Conservation (phyloP, 2,888 invertebrate genomes). For the Mystacides longicornis region DNA sequence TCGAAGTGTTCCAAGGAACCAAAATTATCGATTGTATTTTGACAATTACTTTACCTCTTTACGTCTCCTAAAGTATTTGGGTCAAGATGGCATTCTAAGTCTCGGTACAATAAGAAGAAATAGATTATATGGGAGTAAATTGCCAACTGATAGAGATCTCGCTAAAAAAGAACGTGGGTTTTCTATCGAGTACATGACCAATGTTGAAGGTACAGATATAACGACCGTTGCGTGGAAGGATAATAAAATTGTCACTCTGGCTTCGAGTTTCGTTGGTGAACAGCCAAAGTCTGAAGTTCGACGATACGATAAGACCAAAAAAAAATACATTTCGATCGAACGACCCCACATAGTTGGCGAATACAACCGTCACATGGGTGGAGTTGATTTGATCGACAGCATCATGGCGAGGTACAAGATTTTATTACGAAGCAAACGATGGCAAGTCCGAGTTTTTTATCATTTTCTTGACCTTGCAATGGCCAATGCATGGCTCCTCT, state of each 20-base stretch:
- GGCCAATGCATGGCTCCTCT: slow-evolving; percentile 28
- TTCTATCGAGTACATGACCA: slow-evolving; percentile 26
- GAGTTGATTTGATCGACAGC: slow-evolving; percentile 3
- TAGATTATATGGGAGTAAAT: not conserved
- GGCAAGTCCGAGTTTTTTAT: slow-evolving; percentile 30
- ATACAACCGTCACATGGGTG: not conserved
- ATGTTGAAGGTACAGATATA: slow-evolving; percentile 26
- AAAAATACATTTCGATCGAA: slow-evolving; percentile 25
- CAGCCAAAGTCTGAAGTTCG: slow-evolving; percentile 27
- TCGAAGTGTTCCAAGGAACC: not conserved
- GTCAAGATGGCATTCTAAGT: not conserved
- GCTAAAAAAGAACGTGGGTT: slow-evolving; percentile 22
- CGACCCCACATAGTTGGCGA: slow-evolving; percentile 27
- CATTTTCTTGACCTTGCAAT: slow-evolving; percentile 30
- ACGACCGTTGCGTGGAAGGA: slow-evolving; percentile 31
- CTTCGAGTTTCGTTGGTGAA: slow-evolving; percentile 30
- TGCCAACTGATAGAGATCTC: not conserved
- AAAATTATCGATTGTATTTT: not conserved
- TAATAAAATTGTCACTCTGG: slow-evolving; percentile 32
- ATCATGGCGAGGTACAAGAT: slow-evolving; percentile 4
- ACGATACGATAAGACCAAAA: slow-evolving; percentile 27
- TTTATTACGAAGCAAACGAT: slow-evolving; percentile 26
- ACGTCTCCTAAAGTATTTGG: not conserved
- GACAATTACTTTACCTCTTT: not conserved
- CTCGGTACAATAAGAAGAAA: not conserved